phyloP scores from a whole-genome alignment of 2,113 vertebrate species.

The Bothrops jararaca region DNA sequence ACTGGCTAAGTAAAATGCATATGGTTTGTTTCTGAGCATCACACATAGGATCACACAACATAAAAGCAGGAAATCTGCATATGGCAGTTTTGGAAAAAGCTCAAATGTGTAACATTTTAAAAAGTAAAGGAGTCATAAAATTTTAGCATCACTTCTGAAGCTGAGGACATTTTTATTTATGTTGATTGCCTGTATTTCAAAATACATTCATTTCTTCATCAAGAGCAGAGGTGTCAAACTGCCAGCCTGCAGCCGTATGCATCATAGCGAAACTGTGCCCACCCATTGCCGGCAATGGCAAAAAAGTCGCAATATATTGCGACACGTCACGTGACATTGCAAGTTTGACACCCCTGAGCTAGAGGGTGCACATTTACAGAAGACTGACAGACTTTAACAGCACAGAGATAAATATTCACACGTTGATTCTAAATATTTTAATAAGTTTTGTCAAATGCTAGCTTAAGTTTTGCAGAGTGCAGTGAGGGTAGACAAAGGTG shows the following conservation, averaged over 20 bases:
- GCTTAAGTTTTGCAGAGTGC: neutral
- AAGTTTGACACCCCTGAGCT: no score
- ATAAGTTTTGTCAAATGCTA: neutral
- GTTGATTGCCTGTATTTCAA: neutral
- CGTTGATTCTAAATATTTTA: neutral
- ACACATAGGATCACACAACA: neutral
- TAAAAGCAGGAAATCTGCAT: neutral
- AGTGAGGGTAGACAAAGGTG: neutral
- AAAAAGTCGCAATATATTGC: no score
- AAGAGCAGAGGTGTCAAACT: no score
- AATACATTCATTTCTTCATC: neutral
- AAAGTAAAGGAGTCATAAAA: neutral
- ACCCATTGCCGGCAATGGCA: no score
- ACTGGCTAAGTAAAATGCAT: neutral
- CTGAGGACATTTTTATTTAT: neutral
- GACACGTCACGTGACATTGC: no score
- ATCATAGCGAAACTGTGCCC: no score
- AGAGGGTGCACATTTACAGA: neutral
- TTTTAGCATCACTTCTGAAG: neutral
- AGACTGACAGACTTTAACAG: neutral
- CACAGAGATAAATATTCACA: neutral
- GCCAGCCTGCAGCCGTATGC: no score
- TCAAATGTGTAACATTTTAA: neutral
- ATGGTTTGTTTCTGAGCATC: neutral
- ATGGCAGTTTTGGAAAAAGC: neutral